Base-by-base conservation (phyloP, 2,113 vertebrate species). In the Protomyctophum bolini region DNA sequence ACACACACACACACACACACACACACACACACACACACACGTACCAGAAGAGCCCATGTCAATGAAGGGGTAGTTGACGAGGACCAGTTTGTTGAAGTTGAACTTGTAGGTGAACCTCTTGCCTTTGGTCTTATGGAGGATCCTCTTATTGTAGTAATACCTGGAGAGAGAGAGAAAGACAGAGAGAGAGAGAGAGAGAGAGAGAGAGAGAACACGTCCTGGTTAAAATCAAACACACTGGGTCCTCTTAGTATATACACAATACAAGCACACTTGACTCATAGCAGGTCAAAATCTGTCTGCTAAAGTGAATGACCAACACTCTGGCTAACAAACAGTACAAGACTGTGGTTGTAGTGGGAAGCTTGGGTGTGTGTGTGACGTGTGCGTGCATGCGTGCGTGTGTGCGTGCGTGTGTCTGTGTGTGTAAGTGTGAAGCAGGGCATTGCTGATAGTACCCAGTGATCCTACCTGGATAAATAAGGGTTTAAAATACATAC, bases 81-180 rank as follows among this genome's bases (percentile, higher is more conserved):
- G 91, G 79, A 97, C 95, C 90, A 97, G 86, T 82, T 97, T 97
- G 85, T 96, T 97, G 89, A 97, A 97, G 90, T 97, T 97, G 86
- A 97, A 97, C 80, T 97, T 97, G 83, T 97, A 97, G 80, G 96
- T 97, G 88, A 97, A 97, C 58, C 96, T 91, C 82, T 97, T 97
- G 11, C 96, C 96, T 87, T 97, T 97, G 73, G 96, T 97, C 89
- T 97, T 97, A 75, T 97, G 95, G 6, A 97, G 93, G 81, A 97
- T 97, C 73, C 96, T 92, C 84, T 97, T 97, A 89, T 97, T 97
- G 85, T 97, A 97, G 84, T 97, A 97, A 79, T 97, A 97, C 81
- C 96, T 97, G 88, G 10, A 51, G 51, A 50, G 63, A 49, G 6
- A 76, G 8, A 66, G 51, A 41, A 8, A 41, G 51, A 46, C 52